Base-by-base conservation (phyloP, 1,140 invertebrate genomes). In the Conus betulinus region DNA sequence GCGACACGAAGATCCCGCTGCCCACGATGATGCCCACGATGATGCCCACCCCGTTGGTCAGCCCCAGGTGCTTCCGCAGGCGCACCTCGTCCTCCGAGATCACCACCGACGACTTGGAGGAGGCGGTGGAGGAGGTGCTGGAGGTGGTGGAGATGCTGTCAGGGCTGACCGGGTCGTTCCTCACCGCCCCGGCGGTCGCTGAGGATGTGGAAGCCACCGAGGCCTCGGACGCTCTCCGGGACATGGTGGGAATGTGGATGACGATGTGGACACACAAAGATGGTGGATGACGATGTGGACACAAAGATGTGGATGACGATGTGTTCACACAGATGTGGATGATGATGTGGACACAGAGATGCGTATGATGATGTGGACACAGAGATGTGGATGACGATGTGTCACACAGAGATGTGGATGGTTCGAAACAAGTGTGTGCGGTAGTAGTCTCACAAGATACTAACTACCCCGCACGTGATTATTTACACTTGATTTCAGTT, bases 1-100 rank as follows among this genome's bases (percentile, higher is more conserved):
- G 99, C 3, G 98, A 99, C 23, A 99, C 97, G 95, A 99, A 99
- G 94, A 99, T 98, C 71, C 98, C 98, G 25, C 98, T 98, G 71
- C 98, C 98, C 17, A 95, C 92, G 17, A 95, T 95, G 53, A 93
- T 91, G 23, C 94, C 94, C 0, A 95, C 92, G 79, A 95, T 95
- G 63, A 95, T 93, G 15, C 92, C 93, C 4, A 95, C 93, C 11
- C 94, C 95, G 89, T 94, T 93, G 76, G 91, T 85, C 11, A 95
- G 92, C 23, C 94, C 94, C 57, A 95, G 90, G 89, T 94, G 91
- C 88, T 94, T 93, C 85, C 93, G 93, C 23, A 95, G 87, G 79
- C 94, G 92, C 1, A 94, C 90, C 57, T 82, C 85, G 15, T 88
- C 89, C 39, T 76, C 84, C 25, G 88, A 87, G 57, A 86, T 90